These are phyloP conservation scores for Manis pentadactyla DNA, from an alignment of 2,797 vertebrate genomes.

Conservation along the genomic window DNA sequence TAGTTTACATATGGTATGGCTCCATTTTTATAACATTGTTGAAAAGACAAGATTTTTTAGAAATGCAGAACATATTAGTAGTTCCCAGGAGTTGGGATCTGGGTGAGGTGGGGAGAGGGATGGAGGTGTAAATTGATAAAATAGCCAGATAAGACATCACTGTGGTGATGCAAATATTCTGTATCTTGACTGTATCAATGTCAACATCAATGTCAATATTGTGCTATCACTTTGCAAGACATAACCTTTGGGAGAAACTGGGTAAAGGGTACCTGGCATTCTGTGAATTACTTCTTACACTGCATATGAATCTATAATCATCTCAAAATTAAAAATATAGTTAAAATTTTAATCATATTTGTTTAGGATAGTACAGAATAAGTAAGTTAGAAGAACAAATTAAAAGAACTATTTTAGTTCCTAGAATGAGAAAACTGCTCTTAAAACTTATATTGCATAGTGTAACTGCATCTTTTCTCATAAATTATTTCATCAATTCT, in stretches of 20 bases:
- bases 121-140: background rate
- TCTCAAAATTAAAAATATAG: background rate
- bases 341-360: background rate
- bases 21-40: background rate
- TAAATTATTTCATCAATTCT: background rate
- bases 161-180: background rate
- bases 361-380: background rate
- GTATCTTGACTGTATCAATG: background rate
- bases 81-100: background rate
- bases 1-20: background rate
- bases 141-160: background rate
- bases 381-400: background rate
- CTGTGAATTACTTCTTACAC: background rate
- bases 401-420: background rate
- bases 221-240: background rate
- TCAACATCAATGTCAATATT: background rate
- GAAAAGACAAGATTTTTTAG: background rate
- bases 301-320: background rate
- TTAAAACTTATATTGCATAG: background rate
- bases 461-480: background rate
- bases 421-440: slow-evolving; percentile 5
- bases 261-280: background rate
- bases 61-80: background rate
- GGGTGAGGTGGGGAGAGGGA: background rate
- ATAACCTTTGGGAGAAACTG: background rate